Base-by-base conservation (phyloP, 2,797 vertebrate genomes). In the Salmo trutta region DNA sequence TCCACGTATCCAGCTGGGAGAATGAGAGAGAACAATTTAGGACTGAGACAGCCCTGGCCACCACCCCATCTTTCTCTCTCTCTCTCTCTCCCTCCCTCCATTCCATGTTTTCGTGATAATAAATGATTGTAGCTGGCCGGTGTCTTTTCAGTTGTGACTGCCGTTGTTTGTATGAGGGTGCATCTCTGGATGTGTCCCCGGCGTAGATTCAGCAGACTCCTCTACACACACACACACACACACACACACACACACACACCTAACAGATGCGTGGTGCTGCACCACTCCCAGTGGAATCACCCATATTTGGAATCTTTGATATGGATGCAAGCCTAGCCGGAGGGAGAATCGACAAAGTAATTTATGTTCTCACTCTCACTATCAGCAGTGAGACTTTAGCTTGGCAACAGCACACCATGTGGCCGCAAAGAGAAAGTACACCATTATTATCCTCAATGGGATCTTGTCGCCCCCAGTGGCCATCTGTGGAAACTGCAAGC, bases 351-450 rank as follows among this genome's bases (percentile, higher is more conserved):
- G 21, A 52, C 47, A 41, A 67, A 79, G 74, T 5, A 14, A 65
- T 65, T 47, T 47, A 47, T 73, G 5, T 53, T 75, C 73, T 41
- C n/a, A n/a, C n/a, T n/a, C n/a, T n/a, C 62, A 31, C 17, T 54
- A 27, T 47, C 41, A 67, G 74, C 27, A 16, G 15, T 72, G n/a
- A 19, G 29, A 17, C 62, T 29, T 21, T 62, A 76, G 1, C 53
- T 75, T 79, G 81, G 27, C 56, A 80, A 59, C 66, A 27, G 4
- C 71, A 0, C 33, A 31, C 87, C 87, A 84, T 74, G 83, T 90
- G 89, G 79, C 1, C 0, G 33, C 15, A 6, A 62, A 33, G 5
- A 17, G 53, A 41, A 83, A 83, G 0, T 75, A 4, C 79, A 81
- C 0, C 68, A 14, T 10, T 36, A 12, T 56, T 27, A 8, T 51